A percentile compares a stretch with the other conserved stretches of the same genome.
phyloP scores from a whole-genome alignment of 2,113 vertebrate species.

The Zosterops hypoxanthus region DNA sequence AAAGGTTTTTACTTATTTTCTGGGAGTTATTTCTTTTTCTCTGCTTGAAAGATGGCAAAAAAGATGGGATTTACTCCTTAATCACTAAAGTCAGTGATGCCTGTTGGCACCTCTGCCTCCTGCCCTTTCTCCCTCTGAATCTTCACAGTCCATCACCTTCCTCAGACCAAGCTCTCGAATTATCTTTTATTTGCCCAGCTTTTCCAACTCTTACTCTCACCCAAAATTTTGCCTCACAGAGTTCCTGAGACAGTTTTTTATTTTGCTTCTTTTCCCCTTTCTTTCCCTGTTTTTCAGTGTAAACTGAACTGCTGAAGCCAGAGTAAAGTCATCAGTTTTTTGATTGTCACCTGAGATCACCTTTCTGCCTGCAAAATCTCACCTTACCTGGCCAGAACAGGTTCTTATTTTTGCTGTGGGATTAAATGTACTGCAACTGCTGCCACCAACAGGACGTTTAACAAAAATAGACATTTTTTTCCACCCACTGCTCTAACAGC shows the following conservation, averaged over 20 bases:
- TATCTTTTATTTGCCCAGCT: background rate
- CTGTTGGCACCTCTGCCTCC: background rate
- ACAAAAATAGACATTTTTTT: conserved; percentile 37
- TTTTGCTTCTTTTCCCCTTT: fast-evolving
- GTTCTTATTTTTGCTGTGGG: background rate
- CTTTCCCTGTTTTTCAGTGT: background rate
- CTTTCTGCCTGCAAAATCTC: background rate
- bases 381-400: background rate
- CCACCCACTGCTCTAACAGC: background rate
- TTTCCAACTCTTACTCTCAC: background rate
- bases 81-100: background rate
- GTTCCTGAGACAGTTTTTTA: background rate
- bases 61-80: background rate
- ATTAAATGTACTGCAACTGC: background rate
- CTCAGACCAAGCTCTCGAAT: background rate
- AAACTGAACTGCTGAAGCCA: background rate
- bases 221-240: background rate
- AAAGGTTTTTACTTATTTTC: background rate
- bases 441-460: conserved; percentile 57
- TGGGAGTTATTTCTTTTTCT: background rate
- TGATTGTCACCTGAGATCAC: background rate
- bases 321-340: background rate
- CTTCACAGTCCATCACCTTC: background rate
- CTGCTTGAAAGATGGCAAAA: background rate
- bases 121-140: background rate